A percentile compares a stretch with the other conserved stretches of the same genome.
phyloP scores from a whole-genome alignment of 2,888 invertebrate genomes.

The Amphipoea lucens region DNA sequence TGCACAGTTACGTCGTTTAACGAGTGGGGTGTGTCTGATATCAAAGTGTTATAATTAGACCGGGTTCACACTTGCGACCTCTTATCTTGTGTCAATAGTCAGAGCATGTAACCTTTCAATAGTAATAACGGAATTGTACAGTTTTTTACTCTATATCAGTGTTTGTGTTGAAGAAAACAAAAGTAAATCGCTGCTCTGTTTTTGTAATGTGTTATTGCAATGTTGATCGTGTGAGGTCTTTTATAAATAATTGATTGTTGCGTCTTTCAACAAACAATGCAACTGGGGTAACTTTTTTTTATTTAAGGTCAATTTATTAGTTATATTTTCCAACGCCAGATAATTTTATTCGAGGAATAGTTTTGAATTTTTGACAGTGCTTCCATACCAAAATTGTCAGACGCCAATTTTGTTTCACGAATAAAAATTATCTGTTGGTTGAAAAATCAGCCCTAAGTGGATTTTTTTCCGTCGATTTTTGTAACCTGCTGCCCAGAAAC shows the following conservation, averaged over 20 bases:
- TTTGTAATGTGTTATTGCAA: slow-evolving; percentile 10
- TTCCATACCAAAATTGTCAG: too few relatives aligned
- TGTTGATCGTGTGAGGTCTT: slow-evolving; percentile 25
- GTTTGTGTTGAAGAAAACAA: slow-evolving; percentile 40
- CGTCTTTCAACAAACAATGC: not conserved
- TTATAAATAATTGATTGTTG: slow-evolving; percentile 9
- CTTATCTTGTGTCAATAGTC: slow-evolving; percentile 61
- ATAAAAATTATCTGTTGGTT: too few relatives aligned
- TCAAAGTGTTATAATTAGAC: slow-evolving; percentile 49
- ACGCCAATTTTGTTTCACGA: too few relatives aligned
- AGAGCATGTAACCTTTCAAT: too few relatives aligned
- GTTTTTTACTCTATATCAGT: slow-evolving; percentile 50
- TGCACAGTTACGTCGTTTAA: slow-evolving; percentile 58
- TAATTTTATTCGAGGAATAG: too few relatives aligned
- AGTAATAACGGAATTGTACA: slow-evolving; percentile 62
- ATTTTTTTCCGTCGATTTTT: not conserved
- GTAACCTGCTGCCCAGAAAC: not conserved
- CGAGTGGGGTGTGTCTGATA: slow-evolving; percentile 67
- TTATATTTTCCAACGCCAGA: too few relatives aligned
- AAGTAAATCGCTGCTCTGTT: slow-evolving; percentile 19
- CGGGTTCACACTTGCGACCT: slow-evolving; percentile 59
- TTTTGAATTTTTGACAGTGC: too few relatives aligned
- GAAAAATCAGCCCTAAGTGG: too few relatives aligned
- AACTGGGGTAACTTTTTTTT: not conserved
- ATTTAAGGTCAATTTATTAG: too few relatives aligned